Conservation (phyloP, 2,113 vertebrate genomes). For the Gobiocypris rarus region DNA sequence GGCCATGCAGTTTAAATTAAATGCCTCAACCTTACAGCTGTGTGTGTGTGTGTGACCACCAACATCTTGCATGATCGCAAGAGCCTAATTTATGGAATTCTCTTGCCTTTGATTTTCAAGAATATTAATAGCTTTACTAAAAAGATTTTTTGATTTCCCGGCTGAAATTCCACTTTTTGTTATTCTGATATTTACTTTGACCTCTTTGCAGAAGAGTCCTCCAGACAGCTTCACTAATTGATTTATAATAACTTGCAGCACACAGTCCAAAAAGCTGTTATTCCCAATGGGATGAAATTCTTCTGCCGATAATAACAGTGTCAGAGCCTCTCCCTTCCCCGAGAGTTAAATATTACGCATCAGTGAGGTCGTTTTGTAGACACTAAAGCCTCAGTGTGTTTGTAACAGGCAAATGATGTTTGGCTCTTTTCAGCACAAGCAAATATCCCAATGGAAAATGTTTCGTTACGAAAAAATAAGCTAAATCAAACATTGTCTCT, state of each 20-base stretch:
- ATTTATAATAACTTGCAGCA: constrained; percentile 29
- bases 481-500: neutral
- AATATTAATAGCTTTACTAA: neutral
- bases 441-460: constrained; percentile 8
- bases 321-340: constrained; percentile 8
- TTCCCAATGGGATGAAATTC: constrained; percentile 14
- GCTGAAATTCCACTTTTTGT: neutral
- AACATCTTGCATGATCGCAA: constrained; percentile 10
- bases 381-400: constrained; percentile 7
- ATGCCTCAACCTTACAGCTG: constrained; percentile 35
- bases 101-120: neutral
- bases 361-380: constrained; percentile 7
- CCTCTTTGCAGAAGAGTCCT: neutral
- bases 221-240: constrained; percentile 10
- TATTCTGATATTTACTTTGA: constrained; percentile 16
- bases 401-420: constrained; percentile 25
- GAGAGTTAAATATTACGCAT: constrained; percentile 20
- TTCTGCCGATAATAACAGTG: constrained; percentile 29
- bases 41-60: constrained; percentile 1
- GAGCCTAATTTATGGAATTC: neutral
- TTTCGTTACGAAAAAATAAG: neutral
- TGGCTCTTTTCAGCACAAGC: neutral
- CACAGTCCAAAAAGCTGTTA: neutral
- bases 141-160: neutral
- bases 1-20: constrained; percentile 28